These are phyloP conservation scores for Drosophila pallidifrons DNA, from an alignment of 1,140 invertebrate genomes.

Conservation along the genomic window DNA sequence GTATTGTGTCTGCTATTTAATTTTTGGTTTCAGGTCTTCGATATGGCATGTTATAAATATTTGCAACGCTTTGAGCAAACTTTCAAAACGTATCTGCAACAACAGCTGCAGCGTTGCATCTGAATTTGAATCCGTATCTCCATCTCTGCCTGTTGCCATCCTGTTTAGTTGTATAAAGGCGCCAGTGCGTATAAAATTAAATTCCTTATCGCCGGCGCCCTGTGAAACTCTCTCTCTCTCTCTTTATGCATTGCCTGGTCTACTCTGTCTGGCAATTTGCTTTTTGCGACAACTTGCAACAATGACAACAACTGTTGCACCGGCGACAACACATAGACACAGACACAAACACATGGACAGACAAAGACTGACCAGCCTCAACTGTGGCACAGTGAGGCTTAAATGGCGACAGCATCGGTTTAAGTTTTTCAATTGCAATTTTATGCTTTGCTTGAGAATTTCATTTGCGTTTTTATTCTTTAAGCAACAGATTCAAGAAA, in stretches of 20 bases:
- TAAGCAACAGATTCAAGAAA: not conserved
- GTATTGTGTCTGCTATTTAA: constrained; percentile 33
- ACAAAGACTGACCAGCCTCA: constrained; percentile 33
- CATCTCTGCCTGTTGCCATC: constrained; percentile 21
- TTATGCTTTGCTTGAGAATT: constrained; percentile 19
- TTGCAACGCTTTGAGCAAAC: constrained; percentile 36
- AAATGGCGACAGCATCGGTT: constrained; percentile 11
- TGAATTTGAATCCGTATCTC: constrained; percentile 15
- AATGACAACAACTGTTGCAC: constrained; percentile 35
- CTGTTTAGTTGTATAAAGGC: constrained; percentile 36
- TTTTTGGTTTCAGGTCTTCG: constrained; percentile 25
- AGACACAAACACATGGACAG: not conserved
- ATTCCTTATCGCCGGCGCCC: constrained; percentile 48
- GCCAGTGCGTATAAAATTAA: constrained; percentile 58
- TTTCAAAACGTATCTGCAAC: constrained; percentile 26
- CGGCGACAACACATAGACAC: not conserved
- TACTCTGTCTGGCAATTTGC: constrained; percentile 33
- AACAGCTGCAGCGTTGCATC: constrained; percentile 17
- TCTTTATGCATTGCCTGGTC: not conserved
- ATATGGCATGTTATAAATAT: constrained; percentile 55
- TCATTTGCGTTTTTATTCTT: constrained; percentile 24
- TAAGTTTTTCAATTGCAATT: constrained; percentile 33
- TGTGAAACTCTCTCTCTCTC: constrained; percentile 26
- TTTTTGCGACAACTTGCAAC: constrained; percentile 8
- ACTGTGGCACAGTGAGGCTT: constrained; percentile 17